Evolutionary conservation across 2,888 invertebrate species (phyloP).

Genomic region (Zele albiditarsus): DNA sequence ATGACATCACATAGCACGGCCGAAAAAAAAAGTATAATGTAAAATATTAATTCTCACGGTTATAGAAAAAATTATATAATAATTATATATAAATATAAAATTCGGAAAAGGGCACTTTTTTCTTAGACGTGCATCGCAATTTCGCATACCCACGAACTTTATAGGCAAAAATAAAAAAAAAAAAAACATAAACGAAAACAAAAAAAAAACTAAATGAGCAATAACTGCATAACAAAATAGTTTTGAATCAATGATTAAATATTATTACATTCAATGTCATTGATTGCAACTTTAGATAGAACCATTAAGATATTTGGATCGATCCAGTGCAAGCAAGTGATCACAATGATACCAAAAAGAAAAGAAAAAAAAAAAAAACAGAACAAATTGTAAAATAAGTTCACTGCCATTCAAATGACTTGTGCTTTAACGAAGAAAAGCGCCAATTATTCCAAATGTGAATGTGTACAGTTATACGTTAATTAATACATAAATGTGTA

Average conservation of each 20-base stretch:
- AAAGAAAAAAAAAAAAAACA: neutral
- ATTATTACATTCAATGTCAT: slow-evolving; percentile 46
- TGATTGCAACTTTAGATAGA: slow-evolving; percentile 55
- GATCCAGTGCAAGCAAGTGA: slow-evolving; percentile 61
- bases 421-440: slow-evolving; percentile 58
- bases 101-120: slow-evolving; percentile 42
- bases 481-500: slow-evolving; percentile 50
- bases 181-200: slow-evolving; percentile 15
- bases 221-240: slow-evolving; percentile 59
- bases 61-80: slow-evolving; percentile 26
- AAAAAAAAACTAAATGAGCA: slow-evolving; percentile 49
- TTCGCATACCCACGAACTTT: slow-evolving; percentile 38
- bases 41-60: slow-evolving; percentile 21
- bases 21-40: neutral
- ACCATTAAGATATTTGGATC: slow-evolving; percentile 62
- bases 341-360: slow-evolving; percentile 55
- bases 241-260: slow-evolving; percentile 61
- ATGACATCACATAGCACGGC: neutral
- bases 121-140: slow-evolving; percentile 45
- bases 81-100: slow-evolving; percentile 35
- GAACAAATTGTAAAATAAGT: slow-evolving; percentile 56
- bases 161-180: slow-evolving; percentile 13
- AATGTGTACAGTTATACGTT: slow-evolving; percentile 67
- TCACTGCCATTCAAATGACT: slow-evolving; percentile 69
- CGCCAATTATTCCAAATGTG: slow-evolving; percentile 57